Evolutionary conservation across 2,797 vertebrate species (phyloP).

Genomic region (Aphelocoma californica): DNA sequence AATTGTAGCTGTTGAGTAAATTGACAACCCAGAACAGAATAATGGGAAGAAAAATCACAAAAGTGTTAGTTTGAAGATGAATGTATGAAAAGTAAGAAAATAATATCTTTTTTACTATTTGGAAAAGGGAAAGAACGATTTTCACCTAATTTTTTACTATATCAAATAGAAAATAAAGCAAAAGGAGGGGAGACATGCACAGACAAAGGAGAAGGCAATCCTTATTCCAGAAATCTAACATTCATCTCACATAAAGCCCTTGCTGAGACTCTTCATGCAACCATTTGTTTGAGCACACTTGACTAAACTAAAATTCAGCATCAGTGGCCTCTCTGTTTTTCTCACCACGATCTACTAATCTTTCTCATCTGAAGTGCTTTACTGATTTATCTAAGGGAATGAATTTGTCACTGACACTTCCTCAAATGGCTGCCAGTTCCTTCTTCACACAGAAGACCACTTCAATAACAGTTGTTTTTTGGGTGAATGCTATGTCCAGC

Average conservation of each 20-base stretch:
- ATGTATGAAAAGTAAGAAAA: not conserved
- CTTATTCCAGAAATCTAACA: not conserved
- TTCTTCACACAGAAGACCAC: not conserved
- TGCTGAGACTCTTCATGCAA: not conserved
- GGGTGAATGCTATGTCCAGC: not conserved
- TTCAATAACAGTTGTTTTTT: not conserved
- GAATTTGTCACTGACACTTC: not conserved
- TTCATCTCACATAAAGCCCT: not conserved
- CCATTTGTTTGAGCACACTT: not conserved
- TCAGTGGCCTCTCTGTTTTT: not conserved
- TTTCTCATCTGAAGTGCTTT: not conserved
- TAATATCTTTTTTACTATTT: not conserved
- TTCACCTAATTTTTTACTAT: not conserved
- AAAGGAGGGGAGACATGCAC: not conserved
- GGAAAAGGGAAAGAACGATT: not conserved
- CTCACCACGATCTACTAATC: not conserved
- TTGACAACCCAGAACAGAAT: not conserved
- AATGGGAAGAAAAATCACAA: not conserved
- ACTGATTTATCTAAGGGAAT: not conserved
- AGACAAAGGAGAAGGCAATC: not conserved
- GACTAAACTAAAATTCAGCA: not conserved
- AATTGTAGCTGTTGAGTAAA: not conserved
- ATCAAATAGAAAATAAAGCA: not conserved
- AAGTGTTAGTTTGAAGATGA: not conserved
- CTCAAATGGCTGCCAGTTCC: not conserved